Evolutionary conservation across 2,797 vertebrate genomes (phyloP).

Genomic region (Alexandromys oeconomus): DNA sequence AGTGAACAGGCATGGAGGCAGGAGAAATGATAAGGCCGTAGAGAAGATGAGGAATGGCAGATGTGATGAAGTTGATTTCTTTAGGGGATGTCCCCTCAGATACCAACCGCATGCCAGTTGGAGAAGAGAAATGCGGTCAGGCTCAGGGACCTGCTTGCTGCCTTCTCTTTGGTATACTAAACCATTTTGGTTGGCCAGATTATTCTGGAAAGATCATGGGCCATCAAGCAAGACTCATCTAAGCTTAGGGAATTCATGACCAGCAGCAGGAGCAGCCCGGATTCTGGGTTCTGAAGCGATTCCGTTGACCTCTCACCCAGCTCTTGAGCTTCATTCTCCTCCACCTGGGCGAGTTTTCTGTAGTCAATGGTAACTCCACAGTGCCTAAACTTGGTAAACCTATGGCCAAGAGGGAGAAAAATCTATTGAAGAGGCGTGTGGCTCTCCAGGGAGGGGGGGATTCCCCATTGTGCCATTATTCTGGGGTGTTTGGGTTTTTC

Average conservation of each 20-base stretch:
- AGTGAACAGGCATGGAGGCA: background rate
- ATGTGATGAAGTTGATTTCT: background rate
- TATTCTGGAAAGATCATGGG: constrained; percentile 36
- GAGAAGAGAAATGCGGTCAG: background rate
- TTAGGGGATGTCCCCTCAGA: background rate
- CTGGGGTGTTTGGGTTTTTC: background rate
- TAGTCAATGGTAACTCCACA: background rate
- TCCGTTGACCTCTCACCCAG: background rate
- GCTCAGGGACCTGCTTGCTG: background rate
- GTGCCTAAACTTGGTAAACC: background rate
- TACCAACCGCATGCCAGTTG: background rate
- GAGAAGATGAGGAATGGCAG: background rate
- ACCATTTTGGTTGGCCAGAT: background rate
- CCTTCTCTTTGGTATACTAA: background rate
- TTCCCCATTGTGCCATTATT: background rate
- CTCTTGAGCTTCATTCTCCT: background rate
- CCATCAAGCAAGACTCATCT: background rate
- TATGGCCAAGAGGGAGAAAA: constrained; percentile 11
- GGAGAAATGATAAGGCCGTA: background rate
- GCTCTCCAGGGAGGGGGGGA: background rate
- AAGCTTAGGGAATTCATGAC: constrained; percentile 5
- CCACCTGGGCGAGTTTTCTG: background rate
- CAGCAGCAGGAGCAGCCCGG: background rate
- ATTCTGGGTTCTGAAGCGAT: background rate
- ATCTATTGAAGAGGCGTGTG: background rate